phyloP scores from a whole-genome alignment of 1,140 invertebrate genomes.

The Myzus persicae region DNA sequence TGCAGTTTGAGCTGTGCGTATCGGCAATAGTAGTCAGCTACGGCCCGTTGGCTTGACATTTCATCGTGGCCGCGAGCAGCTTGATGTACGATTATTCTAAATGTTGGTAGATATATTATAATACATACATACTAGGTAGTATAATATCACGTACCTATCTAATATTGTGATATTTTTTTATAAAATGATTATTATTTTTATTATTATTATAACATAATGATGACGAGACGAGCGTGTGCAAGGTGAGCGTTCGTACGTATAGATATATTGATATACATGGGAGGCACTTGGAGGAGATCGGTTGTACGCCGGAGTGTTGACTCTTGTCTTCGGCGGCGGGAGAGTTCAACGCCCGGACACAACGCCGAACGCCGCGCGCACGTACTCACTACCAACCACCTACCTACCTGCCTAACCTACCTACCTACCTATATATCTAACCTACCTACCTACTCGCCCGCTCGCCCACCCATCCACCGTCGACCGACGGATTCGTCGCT shows the following conservation, averaged over 20 bases:
- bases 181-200: neutral
- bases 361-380: neutral
- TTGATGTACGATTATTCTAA: too few relatives aligned
- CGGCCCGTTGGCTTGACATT: too few relatives aligned
- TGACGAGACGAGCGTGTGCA: neutral
- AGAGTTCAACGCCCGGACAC: conserved; percentile 48
- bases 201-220: neutral
- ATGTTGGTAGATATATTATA: neutral
- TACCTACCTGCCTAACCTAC: neutral
- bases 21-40: too few relatives aligned
- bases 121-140: neutral
- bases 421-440: neutral
- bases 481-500: neutral
- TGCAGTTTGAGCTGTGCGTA: too few relatives aligned
- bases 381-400: neutral
- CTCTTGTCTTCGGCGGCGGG: neutral
- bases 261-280: neutral
- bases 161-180: neutral
- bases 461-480: neutral
- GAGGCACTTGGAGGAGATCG: neutral
- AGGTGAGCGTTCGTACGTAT: neutral
- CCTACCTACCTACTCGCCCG: neutral
- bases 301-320: conserved; percentile 20
- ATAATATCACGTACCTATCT: neutral
- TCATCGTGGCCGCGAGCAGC: neutral